Conservation (phyloP, 2,888 invertebrate species). For the Cataglyphis livida region DNA sequence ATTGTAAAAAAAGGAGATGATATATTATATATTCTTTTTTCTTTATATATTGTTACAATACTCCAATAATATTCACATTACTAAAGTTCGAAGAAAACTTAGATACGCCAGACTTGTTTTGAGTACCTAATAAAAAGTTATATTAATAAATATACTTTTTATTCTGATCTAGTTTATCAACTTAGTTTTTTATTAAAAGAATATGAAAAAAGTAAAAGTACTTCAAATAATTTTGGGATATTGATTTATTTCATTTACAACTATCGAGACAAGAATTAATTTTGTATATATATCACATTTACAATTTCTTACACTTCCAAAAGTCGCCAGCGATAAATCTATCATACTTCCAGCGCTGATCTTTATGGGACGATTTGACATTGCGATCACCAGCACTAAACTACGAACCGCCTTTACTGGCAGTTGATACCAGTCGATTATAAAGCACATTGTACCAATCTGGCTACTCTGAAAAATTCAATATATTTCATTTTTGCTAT, state of each 20-base stretch:
- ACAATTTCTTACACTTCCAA: slow-evolving; percentile 64
- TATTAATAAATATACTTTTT: background rate
- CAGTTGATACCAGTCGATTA: slow-evolving; percentile 73
- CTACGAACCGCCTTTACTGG: slow-evolving; percentile 61
- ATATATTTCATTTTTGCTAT: background rate
- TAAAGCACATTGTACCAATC: slow-evolving; percentile 67
- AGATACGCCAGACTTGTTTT: slow-evolving; percentile 73
- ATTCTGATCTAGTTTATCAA: background rate
- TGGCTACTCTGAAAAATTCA: slow-evolving; percentile 55
- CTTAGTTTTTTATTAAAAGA: background rate
- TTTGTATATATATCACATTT: background rate
- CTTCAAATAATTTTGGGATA: background rate
- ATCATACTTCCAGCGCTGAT: slow-evolving; percentile 78
- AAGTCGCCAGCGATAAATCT: slow-evolving; percentile 75
- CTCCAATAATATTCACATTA: slow-evolving; percentile 46
- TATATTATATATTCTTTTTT: background rate
- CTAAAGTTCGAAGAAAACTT: slow-evolving; percentile 68
- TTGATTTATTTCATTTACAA: slow-evolving; percentile 3
- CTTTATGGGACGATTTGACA: slow-evolving; percentile 74
- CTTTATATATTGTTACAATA: background rate
- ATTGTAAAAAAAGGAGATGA: background rate
- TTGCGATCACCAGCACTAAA: slow-evolving; percentile 75
- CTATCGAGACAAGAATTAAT: background rate
- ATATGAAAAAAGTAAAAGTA: background rate
- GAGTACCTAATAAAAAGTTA: slow-evolving; percentile 65